Evolutionary conservation across 2,888 invertebrate genomes (phyloP).

Genomic region (Netelia melanura): DNA sequence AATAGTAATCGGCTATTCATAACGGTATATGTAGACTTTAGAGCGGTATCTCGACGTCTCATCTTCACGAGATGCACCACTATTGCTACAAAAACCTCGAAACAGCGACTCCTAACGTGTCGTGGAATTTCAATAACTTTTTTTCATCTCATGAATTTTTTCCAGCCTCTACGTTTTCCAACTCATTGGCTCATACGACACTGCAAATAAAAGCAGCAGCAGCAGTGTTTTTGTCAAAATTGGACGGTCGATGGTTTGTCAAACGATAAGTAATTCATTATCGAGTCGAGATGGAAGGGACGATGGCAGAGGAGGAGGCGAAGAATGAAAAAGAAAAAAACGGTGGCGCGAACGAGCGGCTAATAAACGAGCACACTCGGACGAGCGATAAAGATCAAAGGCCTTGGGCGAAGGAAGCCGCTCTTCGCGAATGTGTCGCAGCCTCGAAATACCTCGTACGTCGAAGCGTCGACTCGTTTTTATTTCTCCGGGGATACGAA

Average conservation of each 20-base stretch:
- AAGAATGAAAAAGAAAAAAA: constrained; percentile 37
- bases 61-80: constrained; percentile 70
- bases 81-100: constrained; percentile 39
- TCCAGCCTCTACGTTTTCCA: too few relatives aligned
- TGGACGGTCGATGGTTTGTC: too few relatives aligned
- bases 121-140: not conserved
- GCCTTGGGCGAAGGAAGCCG: constrained; percentile 59
- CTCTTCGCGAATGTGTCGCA: constrained; percentile 36
- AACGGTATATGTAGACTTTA: constrained; percentile 77
- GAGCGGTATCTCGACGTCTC: constrained; percentile 74
- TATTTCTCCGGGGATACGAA: constrained; percentile 27
- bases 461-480: constrained; percentile 57
- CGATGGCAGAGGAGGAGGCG: not conserved
- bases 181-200: too few relatives aligned
- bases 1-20: constrained; percentile 78
- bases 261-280: constrained; percentile 47
- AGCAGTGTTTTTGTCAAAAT: too few relatives aligned
- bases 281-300: not conserved
- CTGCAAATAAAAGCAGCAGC: too few relatives aligned
- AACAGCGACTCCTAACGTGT: constrained; percentile 4
- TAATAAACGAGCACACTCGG: constrained; percentile 56
- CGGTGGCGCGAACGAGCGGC: constrained; percentile 42
- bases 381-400: constrained; percentile 67
- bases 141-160: not conserved
- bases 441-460: constrained; percentile 65